Evolutionary conservation across 2,888 invertebrate genomes (phyloP).

Genomic region (Pandemis heparana): DNA sequence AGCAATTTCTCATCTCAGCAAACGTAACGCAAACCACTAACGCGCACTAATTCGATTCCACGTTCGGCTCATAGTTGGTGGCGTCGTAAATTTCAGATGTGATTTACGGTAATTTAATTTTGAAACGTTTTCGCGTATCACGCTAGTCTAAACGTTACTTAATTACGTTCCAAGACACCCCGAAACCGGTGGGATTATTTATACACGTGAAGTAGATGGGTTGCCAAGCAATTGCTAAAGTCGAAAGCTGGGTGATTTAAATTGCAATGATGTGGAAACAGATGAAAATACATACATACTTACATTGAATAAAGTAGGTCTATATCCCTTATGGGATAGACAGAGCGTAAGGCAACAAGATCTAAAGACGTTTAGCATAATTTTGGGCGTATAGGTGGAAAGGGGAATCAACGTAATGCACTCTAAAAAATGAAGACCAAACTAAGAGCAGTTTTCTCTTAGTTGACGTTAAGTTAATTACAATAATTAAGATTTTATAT

Average conservation of each 20-base stretch:
- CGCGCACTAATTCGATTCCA: conserved; percentile 80
- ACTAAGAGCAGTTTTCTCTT: too few relatives aligned
- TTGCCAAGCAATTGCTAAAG: conserved; percentile 20
- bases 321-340: too few relatives aligned
- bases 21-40: conserved; percentile 68
- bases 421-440: too few relatives aligned
- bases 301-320: too few relatives aligned
- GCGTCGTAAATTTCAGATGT: conserved; percentile 78
- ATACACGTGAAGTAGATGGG: conserved; percentile 45
- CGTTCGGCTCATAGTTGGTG: conserved; percentile 69
- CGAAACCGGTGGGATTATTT: conserved; percentile 54
- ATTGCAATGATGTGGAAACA: not conserved
- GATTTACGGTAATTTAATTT: conserved; percentile 84
- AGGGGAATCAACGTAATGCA: too few relatives aligned
- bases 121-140: conserved; percentile 66
- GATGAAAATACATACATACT: too few relatives aligned
- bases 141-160: conserved; percentile 71
- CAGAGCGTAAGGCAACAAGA: too few relatives aligned
- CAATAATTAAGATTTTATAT: too few relatives aligned
- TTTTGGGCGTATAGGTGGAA: too few relatives aligned
- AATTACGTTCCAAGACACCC: conserved; percentile 71
- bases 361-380: too few relatives aligned
- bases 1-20: conserved; percentile 29
- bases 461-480: too few relatives aligned
- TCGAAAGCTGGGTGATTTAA: not conserved